A percentile compares a stretch with the other conserved stretches of the same genome.
phyloP scores from a whole-genome alignment of 2,113 vertebrate genomes.

The Neodon shergylaensis region DNA sequence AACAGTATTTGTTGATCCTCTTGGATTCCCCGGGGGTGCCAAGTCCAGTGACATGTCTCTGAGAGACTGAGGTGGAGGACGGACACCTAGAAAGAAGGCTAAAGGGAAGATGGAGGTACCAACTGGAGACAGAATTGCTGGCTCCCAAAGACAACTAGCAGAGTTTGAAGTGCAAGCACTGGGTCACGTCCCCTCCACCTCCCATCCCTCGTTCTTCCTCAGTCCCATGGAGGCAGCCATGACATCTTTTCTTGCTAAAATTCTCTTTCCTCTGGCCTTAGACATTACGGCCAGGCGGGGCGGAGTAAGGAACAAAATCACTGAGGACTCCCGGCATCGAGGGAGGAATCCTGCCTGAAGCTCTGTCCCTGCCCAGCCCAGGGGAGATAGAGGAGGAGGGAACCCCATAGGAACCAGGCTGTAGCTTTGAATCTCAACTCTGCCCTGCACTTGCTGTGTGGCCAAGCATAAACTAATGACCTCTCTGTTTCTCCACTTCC shows the following conservation, averaged over 20 bases:
- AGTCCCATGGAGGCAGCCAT: not conserved
- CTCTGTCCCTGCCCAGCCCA: not conserved
- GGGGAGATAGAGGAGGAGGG: not conserved
- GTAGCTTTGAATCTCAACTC: not conserved
- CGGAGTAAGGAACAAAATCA: not conserved
- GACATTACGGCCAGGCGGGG: not conserved
- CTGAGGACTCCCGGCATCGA: not conserved
- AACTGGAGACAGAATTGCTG: too few species aligned
- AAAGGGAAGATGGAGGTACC: fast-evolving
- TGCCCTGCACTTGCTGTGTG: not conserved
- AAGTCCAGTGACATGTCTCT: not conserved
- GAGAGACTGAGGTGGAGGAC: not conserved
- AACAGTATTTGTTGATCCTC: not conserved
- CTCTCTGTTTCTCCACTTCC: not conserved
- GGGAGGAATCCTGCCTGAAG: not conserved
- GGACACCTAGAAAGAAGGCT: not conserved
- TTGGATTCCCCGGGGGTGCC: too few species aligned
- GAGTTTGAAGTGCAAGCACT: not conserved
- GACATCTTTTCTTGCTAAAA: not conserved
- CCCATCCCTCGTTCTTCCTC: not conserved
- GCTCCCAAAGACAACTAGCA: too few species aligned
- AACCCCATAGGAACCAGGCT: not conserved
- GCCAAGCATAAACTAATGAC: not conserved
- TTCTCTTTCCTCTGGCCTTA: not conserved
- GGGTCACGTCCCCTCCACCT: not conserved